These are phyloP conservation scores for Chiloscyllium plagiosum DNA, from an alignment of 2,113 vertebrate genomes.

Conservation along the genomic window DNA sequence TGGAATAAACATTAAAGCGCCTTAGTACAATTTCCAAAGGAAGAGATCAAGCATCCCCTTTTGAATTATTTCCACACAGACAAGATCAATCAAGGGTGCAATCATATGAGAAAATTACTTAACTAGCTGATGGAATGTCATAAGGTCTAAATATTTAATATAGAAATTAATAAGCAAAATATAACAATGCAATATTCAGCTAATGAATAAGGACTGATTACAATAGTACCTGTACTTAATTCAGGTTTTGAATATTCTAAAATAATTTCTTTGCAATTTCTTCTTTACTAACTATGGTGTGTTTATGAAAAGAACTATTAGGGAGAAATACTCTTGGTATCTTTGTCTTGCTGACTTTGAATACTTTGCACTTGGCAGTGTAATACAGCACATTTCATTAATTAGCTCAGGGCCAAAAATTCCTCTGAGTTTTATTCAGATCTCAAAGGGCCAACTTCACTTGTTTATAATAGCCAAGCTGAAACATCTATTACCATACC, in stretches of 20 bases:
- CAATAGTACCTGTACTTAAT: background rate
- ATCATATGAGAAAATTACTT: background rate
- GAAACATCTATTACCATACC: background rate
- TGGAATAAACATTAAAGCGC: background rate
- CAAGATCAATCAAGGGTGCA: background rate
- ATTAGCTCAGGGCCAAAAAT: conserved; percentile 12
- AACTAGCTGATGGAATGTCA: background rate
- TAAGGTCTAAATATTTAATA: background rate
- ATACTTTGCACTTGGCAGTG: background rate
- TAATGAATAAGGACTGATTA: background rate
- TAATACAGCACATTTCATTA: background rate
- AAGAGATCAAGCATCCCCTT: background rate
- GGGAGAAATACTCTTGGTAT: background rate
- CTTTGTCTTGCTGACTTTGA: background rate
- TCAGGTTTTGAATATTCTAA: conserved; percentile 1
- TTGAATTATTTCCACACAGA: background rate
- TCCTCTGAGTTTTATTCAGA: conserved; percentile 14
- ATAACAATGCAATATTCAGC: background rate
- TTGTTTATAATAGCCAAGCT: conserved; percentile 26
- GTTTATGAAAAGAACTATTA: conserved; percentile 8
- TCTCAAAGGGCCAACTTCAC: background rate
- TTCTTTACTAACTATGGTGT: background rate
- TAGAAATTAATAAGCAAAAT: background rate
- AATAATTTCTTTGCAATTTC: background rate
- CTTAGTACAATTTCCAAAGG: background rate